Base-by-base conservation (phyloP, 2,113 vertebrate genomes). In the Nycticorax nycticorax region DNA sequence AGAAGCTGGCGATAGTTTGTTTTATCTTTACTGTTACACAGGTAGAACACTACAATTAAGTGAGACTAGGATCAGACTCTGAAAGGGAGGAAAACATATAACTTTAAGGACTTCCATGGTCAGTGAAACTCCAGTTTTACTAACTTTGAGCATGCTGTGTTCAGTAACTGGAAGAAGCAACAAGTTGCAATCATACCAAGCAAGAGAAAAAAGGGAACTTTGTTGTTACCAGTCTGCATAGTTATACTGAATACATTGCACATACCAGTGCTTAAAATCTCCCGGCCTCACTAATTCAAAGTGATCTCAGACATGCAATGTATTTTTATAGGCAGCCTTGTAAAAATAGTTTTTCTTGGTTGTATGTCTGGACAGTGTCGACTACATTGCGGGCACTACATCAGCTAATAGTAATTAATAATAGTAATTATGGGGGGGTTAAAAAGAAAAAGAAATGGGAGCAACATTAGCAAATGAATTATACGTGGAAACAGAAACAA, bases 241-340 rank as follows among this genome's bases (percentile, higher is more conserved):
- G 57, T 93, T 88, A 53, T 12, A 45, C 32, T 47, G 82, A 60
- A 80, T 37, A 60, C 35, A 6, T 45, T 50, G n/a, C 3, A 3
- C 67, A 71, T 88, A 43, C 41, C 64, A 28, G 5, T 8, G 59
- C 59, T 90, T 73, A 69, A 86, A 77, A 74, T 55, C 82, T 88
- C 55, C 56, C 33, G 17, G 63, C 55, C 47, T 85, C 35, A 14
- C 56, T 93, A 88, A 80, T 74, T 76, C 71, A 55, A 76, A 73
- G 22, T 22, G 50, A 69, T 90, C 82, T 92, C 75, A 69, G 79
- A 88, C 5, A 66, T 47, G 55, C 30, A 60, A 73, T 53, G 37
- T 41, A 69, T 85, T 96, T 96, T 92, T 77, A 93, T 30, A 86
- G n/a, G 28, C 59, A 81, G 41, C 30, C 77, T 74, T 86, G 73